A percentile compares a stretch with the other conserved stretches of the same genome.
phyloP scores from a whole-genome alignment of 2,888 invertebrate species.

The Diploptera punctata region DNA sequence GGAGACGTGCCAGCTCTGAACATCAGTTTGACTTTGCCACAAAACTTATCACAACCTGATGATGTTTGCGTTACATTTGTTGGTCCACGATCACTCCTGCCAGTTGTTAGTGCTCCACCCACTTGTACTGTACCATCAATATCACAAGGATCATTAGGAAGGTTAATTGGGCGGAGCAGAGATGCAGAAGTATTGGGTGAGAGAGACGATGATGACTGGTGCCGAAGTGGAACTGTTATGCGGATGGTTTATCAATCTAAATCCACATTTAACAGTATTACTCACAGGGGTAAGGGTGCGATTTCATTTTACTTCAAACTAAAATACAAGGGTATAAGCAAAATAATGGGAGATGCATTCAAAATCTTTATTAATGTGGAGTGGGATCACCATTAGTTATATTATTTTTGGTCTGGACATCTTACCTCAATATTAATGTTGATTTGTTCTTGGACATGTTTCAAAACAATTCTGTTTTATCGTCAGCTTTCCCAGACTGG shows the following conservation, averaged over 20 bases:
- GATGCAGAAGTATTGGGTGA: constrained; percentile 32
- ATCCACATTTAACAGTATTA: constrained; percentile 37
- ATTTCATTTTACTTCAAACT: too few species aligned
- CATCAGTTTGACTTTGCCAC: constrained; percentile 35
- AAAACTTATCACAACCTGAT: constrained; percentile 35
- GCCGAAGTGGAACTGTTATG: constrained; percentile 39
- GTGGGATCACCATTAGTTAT: too few species aligned
- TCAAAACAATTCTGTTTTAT: too few species aligned
- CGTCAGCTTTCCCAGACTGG: too few species aligned
- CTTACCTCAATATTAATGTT: too few species aligned
- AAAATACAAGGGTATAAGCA: too few species aligned
- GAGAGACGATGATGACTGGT: constrained; percentile 39
- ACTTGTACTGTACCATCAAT: constrained; percentile 30
- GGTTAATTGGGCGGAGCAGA: constrained; percentile 24
- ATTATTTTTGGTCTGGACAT: too few species aligned
- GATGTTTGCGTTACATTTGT: constrained; percentile 43
- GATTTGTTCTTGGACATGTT: too few species aligned
- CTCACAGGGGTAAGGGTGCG: constrained; percentile 42
- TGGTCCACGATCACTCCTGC: constrained; percentile 41
- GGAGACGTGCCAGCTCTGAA: constrained; percentile 19
- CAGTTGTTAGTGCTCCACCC: constrained; percentile 36
- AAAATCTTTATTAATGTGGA: too few species aligned
- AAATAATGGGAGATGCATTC: too few species aligned
- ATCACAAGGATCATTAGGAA: not conserved
- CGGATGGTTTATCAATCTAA: constrained; percentile 37